These are phyloP conservation scores for Ibidorhyncha struthersii DNA, from an alignment of 2,113 vertebrate species.

Conservation along the genomic window DNA sequence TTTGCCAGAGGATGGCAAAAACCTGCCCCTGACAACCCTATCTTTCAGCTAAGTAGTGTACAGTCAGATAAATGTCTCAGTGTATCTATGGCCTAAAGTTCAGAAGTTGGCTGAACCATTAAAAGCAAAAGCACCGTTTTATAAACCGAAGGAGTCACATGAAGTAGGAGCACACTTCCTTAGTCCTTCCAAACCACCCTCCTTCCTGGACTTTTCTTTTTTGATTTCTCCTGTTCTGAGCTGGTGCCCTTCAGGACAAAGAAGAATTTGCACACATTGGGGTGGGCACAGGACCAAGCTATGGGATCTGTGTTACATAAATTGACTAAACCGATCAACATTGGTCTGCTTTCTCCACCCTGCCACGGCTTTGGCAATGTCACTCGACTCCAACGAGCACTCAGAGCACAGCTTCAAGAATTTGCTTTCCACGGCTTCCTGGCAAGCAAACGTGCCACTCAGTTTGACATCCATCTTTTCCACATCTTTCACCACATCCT, in stretches of 20 bases:
- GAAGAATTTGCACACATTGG: neutral
- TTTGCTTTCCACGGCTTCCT: neutral
- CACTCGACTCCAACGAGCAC: neutral
- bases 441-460: neutral
- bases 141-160: neutral
- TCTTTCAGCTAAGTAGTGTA: neutral
- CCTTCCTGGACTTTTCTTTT: neutral
- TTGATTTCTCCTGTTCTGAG: neutral
- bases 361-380: rapidly evolving
- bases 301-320: neutral
- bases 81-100: neutral
- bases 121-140: neutral
- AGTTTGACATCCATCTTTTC: neutral
- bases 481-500: neutral
- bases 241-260: neutral
- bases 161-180: neutral
- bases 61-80: neutral
- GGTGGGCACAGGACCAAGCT: neutral
- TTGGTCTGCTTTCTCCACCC: neutral
- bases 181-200: neutral
- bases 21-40: neutral
- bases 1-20: neutral
- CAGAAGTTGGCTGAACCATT: neutral
- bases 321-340: rapidly evolving
- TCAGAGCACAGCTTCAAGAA: neutral